Percentiles rank a stretch among this genome's conserved stretches.
Evolutionary conservation across 35 echinoderm and acorn worm species (phyloP).

Genomic region (Ptychodera flava): DNA sequence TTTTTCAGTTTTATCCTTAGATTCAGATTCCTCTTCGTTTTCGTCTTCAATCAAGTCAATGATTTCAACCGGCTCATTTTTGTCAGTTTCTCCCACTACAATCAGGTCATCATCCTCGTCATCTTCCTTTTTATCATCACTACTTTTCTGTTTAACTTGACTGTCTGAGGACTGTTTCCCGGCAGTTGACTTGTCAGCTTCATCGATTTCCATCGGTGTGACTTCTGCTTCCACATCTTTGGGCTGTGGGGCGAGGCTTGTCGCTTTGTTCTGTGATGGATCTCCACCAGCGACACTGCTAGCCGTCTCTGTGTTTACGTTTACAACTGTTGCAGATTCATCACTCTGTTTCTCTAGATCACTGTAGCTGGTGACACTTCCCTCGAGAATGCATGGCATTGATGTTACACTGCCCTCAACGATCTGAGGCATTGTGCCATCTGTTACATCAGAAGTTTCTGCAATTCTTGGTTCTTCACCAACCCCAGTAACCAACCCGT

Average conservation of each 20-base stretch:
- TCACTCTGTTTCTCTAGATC: not conserved
- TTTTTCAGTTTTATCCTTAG: not conserved
- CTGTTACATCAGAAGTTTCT: too few species aligned
- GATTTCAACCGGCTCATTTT: not conserved
- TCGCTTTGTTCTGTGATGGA: not conserved
- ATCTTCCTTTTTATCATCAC: not conserved
- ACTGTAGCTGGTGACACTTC: not conserved
- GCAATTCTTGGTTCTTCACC: too few species aligned
- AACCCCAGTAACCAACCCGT: too few species aligned
- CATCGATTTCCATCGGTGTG: not conserved
- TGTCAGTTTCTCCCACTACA: not conserved
- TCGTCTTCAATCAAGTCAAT: slow-evolving; percentile 2
- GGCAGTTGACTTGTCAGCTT: not conserved
- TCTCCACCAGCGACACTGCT: not conserved
- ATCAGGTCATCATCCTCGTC: not conserved
- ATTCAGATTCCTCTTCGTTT: not conserved
- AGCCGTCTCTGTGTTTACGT: not conserved
- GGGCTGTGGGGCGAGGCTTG: too few species aligned
- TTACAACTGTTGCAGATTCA: too few species aligned
- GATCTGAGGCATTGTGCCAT: not conserved
- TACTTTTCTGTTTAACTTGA: not conserved
- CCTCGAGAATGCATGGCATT: not conserved
- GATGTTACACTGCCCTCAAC: not conserved
- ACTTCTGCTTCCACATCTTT: slow-evolving; percentile 4
- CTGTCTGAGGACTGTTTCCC: not conserved